Conservation (phyloP, 2,888 invertebrate species). For the Nebria brevicollis region DNA sequence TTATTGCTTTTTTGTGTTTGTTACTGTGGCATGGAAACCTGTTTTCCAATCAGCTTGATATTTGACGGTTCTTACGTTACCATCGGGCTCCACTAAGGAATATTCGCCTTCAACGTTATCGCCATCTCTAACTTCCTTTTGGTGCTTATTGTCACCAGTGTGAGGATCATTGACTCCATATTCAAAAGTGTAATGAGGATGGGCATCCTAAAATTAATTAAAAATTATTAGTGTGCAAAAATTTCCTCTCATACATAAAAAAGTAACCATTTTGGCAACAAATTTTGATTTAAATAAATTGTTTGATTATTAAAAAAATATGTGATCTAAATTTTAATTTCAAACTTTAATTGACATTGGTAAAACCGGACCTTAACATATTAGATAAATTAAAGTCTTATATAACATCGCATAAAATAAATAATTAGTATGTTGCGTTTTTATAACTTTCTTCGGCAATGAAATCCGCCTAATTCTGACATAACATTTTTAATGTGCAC, state of each 20-base stretch:
- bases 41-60: constrained; percentile 83
- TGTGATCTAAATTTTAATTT: too few species aligned
- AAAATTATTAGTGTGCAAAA: background rate
- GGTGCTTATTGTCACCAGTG: constrained; percentile 79
- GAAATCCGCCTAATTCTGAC: background rate
- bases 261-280: too few species aligned
- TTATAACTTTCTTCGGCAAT: background rate
- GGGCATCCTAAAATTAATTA: constrained; percentile 66
- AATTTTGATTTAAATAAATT: too few species aligned
- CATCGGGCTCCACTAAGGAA: constrained; percentile 73
- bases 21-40: constrained; percentile 79
- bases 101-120: constrained; percentile 75
- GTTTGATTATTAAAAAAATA: too few species aligned
- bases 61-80: constrained; percentile 78
- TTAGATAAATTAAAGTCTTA: background rate
- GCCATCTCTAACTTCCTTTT: constrained; percentile 77
- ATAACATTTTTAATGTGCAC: background rate
- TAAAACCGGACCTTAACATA: background rate
- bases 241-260: too few species aligned
- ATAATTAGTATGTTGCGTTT: background rate
- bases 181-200: constrained; percentile 77
- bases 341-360: too few species aligned
- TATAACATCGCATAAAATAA: background rate
- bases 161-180: constrained; percentile 79
- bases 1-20: constrained; percentile 62